phyloP scores from a whole-genome alignment of 2,797 vertebrate species.

The Aphelocoma californica region DNA sequence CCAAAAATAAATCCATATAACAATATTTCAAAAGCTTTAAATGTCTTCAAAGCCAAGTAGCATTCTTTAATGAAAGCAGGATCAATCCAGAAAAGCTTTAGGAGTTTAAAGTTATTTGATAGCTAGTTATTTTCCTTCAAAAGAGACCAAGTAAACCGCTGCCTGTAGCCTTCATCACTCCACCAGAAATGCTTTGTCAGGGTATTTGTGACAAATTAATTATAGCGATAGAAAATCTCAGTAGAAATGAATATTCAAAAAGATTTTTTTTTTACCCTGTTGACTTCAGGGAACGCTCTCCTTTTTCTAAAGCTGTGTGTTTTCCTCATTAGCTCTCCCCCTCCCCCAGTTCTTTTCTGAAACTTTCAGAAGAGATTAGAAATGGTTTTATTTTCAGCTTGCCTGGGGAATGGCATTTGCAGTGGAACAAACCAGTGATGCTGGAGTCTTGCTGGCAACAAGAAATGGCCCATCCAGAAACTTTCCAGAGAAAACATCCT shows the following conservation, averaged over 20 bases:
- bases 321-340: conserved; percentile 32
- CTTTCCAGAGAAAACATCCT: not conserved
- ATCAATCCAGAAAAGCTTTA: conserved; percentile 40
- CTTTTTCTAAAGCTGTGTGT: not conserved
- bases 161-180: conserved; percentile 60
- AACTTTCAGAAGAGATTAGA: conserved; percentile 40
- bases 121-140: conserved; percentile 62
- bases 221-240: conserved; percentile 24
- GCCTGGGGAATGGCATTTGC: conserved; percentile 33
- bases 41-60: conserved; percentile 29
- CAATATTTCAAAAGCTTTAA: conserved; percentile 26
- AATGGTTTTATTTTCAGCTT: conserved; percentile 38
- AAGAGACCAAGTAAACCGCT: conserved; percentile 42
- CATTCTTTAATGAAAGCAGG: conserved; percentile 40
- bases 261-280: not conserved
- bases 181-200: conserved; percentile 57
- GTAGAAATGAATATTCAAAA: conserved; percentile 45
- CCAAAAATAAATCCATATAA: conserved; percentile 1
- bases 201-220: conserved; percentile 65
- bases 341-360: conserved; percentile 1
- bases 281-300: conserved; percentile 32
- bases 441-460: not conserved
- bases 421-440: conserved; percentile 5
- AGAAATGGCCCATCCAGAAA: not conserved
- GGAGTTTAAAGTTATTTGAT: conserved; percentile 45